phyloP scores from a whole-genome alignment of 1,140 invertebrate species.

The Eufriesea mexicana region DNA sequence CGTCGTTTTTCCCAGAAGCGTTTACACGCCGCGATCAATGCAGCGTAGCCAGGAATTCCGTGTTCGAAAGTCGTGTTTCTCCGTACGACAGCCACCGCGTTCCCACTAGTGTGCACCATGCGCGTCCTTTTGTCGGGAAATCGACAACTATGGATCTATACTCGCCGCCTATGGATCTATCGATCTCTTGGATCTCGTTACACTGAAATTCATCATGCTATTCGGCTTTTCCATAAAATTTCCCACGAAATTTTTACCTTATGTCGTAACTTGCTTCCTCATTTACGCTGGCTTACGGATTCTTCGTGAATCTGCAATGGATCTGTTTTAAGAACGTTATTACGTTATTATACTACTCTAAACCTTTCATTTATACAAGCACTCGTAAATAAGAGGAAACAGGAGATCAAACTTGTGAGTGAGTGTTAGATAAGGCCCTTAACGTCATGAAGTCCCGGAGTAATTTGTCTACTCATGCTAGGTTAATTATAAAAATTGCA shows the following conservation, averaged over 20 bases:
- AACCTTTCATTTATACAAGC: too few species aligned
- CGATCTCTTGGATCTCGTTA: conserved; percentile 14
- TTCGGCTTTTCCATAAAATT: not conserved
- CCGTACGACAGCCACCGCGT: conserved; percentile 35
- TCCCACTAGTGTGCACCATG: conserved; percentile 41
- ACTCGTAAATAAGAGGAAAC: too few species aligned
- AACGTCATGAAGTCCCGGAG: not conserved
- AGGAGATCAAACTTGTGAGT: too few species aligned
- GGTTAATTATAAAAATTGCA: too few species aligned
- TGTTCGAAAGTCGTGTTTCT: conserved; percentile 61
- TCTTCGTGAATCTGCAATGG: not conserved
- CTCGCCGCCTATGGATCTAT: not conserved
- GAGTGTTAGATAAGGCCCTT: too few species aligned
- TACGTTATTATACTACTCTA: too few species aligned
- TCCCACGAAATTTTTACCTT: not conserved
- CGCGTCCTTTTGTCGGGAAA: conserved; percentile 19
- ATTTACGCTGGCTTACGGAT: not conserved
- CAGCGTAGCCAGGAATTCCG: conserved; percentile 22
- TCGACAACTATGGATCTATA: too few species aligned
- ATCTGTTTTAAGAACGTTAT: too few species aligned
- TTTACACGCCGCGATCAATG: conserved; percentile 67
- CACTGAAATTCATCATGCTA: too few species aligned
- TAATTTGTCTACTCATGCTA: too few species aligned
- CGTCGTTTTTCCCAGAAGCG: conserved; percentile 64
- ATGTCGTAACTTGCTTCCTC: not conserved